phyloP scores from a whole-genome alignment of 2,888 invertebrate genomes.

The Agrotis puta region DNA sequence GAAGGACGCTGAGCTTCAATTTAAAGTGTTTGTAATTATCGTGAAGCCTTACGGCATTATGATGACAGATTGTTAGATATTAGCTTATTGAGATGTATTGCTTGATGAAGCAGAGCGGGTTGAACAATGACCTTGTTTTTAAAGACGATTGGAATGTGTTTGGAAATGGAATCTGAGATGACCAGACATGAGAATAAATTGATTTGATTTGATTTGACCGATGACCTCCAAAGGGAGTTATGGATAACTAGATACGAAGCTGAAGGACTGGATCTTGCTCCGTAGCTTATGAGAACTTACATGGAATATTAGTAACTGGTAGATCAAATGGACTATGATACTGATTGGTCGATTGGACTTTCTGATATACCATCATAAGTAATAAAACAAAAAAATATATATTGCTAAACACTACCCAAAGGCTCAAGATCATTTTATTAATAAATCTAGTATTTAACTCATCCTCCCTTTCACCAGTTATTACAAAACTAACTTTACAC shows the following conservation, averaged over 20 bases:
- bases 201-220: too few relatives aligned
- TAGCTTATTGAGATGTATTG: constrained; percentile 26
- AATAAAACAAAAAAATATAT: constrained; percentile 2
- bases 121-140: neutral
- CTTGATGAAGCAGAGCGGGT: neutral
- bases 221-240: neutral
- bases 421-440: constrained; percentile 26
- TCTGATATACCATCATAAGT: neutral
- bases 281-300: neutral
- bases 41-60: constrained; percentile 26
- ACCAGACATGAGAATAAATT: too few relatives aligned
- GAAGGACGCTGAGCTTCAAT: constrained; percentile 45
- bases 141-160: neutral
- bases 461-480: constrained; percentile 47
- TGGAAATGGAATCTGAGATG: neutral
- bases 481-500: constrained; percentile 51
- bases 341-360: neutral
- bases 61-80: constrained; percentile 38
- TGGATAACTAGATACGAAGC: too few relatives aligned
- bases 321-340: too few relatives aligned
- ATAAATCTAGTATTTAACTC: constrained; percentile 30
- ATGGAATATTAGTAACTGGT: too few relatives aligned
- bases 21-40: constrained; percentile 31
- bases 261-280: neutral
- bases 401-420: constrained; percentile 13